phyloP scores from a whole-genome alignment of 2,797 vertebrate genomes.

The Mionectes olivaceus region DNA sequence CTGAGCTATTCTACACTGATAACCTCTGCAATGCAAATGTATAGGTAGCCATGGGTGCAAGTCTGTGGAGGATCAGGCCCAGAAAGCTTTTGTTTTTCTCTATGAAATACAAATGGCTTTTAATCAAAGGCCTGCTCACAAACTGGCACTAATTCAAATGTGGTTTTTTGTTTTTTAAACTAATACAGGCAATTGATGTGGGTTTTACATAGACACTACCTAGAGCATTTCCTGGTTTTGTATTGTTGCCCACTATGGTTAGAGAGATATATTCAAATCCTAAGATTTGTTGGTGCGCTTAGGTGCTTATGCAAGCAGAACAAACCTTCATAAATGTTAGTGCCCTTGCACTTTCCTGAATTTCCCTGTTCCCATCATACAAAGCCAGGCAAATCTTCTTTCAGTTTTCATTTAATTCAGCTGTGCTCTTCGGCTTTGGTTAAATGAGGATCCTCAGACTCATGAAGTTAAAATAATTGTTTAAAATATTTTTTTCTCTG shows the following conservation, averaged over 20 bases:
- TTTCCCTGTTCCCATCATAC: neutral
- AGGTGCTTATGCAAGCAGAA: neutral
- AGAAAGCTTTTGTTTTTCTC: neutral
- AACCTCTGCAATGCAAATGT: neutral
- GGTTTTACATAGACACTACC: neutral
- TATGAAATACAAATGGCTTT: neutral
- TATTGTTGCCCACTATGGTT: neutral
- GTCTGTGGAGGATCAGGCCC: neutral
- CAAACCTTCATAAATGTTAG: neutral
- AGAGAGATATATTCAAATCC: neutral
- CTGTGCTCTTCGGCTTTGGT: neutral
- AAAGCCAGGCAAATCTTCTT: neutral
- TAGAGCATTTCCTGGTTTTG: neutral
- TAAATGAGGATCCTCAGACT: neutral
- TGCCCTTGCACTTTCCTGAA: neutral
- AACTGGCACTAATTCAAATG: neutral
- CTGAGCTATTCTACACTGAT: neutral
- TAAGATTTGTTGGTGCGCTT: neutral
- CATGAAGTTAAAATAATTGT: neutral
- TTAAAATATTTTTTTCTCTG: neutral
- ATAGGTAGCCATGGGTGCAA: neutral
- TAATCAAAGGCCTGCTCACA: neutral
- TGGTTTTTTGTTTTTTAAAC: neutral
- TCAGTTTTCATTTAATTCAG: neutral
- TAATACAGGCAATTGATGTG: neutral